Percentiles rank a stretch among this genome's conserved stretches.
Evolutionary conservation across 2,113 vertebrate genomes (phyloP).

Genomic region (Ceuthmochares aereus): DNA sequence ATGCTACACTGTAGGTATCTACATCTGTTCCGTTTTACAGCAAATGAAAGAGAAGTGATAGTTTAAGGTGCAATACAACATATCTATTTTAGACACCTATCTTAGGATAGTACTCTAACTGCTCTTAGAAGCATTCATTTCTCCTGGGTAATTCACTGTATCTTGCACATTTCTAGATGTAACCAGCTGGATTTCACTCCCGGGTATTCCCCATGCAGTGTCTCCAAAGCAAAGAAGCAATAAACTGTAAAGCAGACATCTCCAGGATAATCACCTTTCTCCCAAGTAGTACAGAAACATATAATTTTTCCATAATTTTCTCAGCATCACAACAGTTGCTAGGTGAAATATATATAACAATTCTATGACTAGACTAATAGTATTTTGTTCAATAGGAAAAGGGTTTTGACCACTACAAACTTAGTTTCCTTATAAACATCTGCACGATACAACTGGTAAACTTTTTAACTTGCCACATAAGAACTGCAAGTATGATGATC

Average conservation of each 20-base stretch:
- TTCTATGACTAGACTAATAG: neutral
- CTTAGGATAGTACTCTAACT: neutral
- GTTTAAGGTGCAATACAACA: neutral
- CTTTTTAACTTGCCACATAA: neutral
- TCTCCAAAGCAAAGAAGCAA: neutral
- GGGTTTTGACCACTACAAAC: neutral
- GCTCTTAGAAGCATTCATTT: neutral
- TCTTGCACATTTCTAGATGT: neutral
- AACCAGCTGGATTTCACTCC: neutral
- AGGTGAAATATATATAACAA: neutral
- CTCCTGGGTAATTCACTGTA: neutral
- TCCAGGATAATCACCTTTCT: neutral
- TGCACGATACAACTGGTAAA: neutral
- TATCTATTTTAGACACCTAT: neutral
- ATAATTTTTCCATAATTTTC: neutral
- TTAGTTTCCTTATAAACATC: neutral
- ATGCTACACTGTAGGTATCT: neutral
- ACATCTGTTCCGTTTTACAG: neutral
- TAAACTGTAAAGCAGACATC: neutral
- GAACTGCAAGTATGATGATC: rapidly evolving
- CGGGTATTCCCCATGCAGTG: neutral
- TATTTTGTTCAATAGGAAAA: neutral
- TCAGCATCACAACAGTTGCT: neutral
- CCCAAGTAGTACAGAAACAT: neutral
- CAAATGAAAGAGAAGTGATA: neutral